Conservation (phyloP, 2,888 invertebrate species). For the Bellardia bayeri region DNA sequence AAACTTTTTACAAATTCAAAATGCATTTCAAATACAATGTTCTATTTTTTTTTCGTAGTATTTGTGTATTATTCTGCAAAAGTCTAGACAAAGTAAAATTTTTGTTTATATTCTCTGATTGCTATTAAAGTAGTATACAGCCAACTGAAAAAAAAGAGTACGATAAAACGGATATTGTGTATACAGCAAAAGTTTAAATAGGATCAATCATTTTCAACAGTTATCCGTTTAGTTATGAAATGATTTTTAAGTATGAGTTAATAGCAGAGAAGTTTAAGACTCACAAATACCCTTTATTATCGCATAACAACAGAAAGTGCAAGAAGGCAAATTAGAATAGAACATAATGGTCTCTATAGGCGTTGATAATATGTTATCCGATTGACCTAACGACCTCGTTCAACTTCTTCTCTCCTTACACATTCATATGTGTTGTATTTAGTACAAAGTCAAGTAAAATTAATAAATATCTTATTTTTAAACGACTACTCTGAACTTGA, state of each 20-base stretch:
- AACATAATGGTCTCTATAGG: no score
- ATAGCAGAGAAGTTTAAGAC: background rate
- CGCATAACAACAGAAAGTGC: no score
- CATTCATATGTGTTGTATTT: no score
- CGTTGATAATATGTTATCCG: no score
- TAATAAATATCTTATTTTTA: no score
- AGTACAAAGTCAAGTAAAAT: no score
- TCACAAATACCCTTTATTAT: background rate
- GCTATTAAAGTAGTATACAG: constrained; percentile 12
- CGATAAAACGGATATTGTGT: constrained; percentile 57
- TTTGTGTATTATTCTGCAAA: constrained; percentile 53
- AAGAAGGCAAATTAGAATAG: no score
- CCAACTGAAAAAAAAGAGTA: background rate
- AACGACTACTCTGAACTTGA: no score
- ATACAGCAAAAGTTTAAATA: constrained; percentile 60
- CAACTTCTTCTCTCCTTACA: no score
- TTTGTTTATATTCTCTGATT: constrained; percentile 11
- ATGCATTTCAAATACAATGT: constrained; percentile 67
- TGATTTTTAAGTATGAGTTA: background rate
- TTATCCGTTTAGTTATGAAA: constrained; percentile 39
- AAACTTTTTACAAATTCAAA: constrained; percentile 70
- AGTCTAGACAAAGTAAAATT: constrained; percentile 71
- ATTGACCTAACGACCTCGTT: no score
- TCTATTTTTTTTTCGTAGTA: constrained; percentile 21
- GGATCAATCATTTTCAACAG: constrained; percentile 67